Evolutionary conservation across 2,113 vertebrate genomes (phyloP).

Genomic region (Triplophysa siluroides): DNA sequence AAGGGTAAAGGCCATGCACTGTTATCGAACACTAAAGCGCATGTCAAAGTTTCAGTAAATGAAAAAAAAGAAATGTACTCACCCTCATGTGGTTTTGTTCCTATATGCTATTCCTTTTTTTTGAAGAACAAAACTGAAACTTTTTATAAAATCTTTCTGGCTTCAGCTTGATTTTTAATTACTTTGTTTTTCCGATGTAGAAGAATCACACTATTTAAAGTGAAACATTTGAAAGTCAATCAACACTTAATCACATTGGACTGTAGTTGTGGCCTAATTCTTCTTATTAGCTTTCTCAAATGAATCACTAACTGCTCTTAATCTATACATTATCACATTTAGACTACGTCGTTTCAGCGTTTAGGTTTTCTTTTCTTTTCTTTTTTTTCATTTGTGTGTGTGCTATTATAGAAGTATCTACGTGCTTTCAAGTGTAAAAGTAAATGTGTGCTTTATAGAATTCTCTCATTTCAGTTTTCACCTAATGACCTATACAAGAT

Average conservation of each 20-base stretch:
- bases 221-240: not conserved
- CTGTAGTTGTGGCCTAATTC: conserved; percentile 11
- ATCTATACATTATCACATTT: not conserved
- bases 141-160: too few species aligned
- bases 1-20: conserved; percentile 75
- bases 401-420: too few species aligned
- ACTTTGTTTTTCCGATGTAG: not conserved
- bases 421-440: too few species aligned
- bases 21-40: not conserved
- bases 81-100: not conserved
- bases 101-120: not conserved
- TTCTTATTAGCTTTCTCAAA: not conserved
- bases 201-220: not conserved
- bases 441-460: too few species aligned
- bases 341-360: not conserved
- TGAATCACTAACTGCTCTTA: not conserved
- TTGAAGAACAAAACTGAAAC: too few species aligned
- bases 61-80: not conserved
- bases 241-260: not conserved
- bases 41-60: not conserved
- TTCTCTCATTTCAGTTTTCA: too few species aligned
- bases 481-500: not conserved
- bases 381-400: not conserved
- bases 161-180: not conserved
- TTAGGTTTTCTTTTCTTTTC: not conserved